phyloP scores from a whole-genome alignment of 2,888 invertebrate species.

The Zaprionus obscuricornis region DNA sequence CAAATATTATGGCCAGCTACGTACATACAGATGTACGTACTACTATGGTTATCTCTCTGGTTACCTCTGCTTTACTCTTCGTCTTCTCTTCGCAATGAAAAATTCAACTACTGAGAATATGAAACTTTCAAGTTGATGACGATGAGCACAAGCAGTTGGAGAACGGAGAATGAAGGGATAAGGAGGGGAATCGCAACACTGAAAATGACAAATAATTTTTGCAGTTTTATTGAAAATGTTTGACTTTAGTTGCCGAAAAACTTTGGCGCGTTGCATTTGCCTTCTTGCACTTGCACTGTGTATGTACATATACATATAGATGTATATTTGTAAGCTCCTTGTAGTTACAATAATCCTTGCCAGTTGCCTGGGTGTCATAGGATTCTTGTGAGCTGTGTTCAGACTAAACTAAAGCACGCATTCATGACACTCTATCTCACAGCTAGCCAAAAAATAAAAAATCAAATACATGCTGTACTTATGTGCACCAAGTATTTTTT shows the following conservation, averaged over 20 bases:
- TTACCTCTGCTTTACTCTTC: neutral
- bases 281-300: conserved; percentile 35
- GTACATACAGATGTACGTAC: too few relatives aligned
- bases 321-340: neutral
- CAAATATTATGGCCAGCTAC: conserved; percentile 17
- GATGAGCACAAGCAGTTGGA: too few relatives aligned
- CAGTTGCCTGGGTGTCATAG: conserved; percentile 16
- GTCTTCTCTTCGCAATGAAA: too few relatives aligned
- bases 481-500: too few relatives aligned
- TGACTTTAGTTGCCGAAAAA: conserved; percentile 58
- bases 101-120: conserved; percentile 7
- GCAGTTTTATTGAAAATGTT: conserved; percentile 77
- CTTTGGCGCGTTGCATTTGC: conserved; percentile 35
- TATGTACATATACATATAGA: conserved; percentile 2
- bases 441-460: too few relatives aligned
- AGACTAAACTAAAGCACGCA: too few relatives aligned
- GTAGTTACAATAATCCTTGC: conserved; percentile 13
- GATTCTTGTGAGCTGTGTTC: conserved; percentile 8
- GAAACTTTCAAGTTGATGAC: neutral
- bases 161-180: neutral
- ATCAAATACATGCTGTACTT: too few relatives aligned
- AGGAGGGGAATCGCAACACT: conserved; percentile 1
- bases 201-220: conserved; percentile 74
- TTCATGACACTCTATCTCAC: too few relatives aligned
- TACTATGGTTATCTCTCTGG: conserved; percentile 30